Percentiles rank a stretch among this genome's conserved stretches.
Conservation (phyloP, 1,140 invertebrate genomes). For the Lerema accius region DNA sequence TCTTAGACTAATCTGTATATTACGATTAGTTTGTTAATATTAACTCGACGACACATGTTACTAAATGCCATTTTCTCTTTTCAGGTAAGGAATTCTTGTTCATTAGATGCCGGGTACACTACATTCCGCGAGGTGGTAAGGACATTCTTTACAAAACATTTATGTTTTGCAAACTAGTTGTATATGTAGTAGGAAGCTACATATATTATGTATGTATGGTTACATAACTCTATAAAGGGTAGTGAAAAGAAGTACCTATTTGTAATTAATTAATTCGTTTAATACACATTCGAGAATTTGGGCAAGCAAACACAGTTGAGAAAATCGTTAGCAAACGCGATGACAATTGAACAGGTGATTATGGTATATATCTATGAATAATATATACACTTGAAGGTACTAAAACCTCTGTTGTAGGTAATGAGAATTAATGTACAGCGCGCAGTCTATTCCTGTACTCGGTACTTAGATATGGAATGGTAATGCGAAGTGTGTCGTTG, state of each 20-base stretch:
- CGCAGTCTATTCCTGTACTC: constrained; percentile 42
- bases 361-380: too few relatives aligned
- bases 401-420: constrained; percentile 39
- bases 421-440: constrained; percentile 48
- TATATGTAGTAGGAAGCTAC: too few relatives aligned
- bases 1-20: too few relatives aligned
- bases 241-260: too few relatives aligned
- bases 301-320: too few relatives aligned
- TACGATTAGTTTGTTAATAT: too few relatives aligned
- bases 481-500: constrained; percentile 9
- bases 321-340: background rate
- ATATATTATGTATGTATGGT: too few relatives aligned
- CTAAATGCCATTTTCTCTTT: constrained; percentile 49
- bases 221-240: too few relatives aligned
- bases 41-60: constrained; percentile 5
- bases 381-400: constrained; percentile 2
- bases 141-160: constrained; percentile 1
- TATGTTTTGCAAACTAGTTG: background rate
- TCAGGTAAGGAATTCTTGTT: constrained; percentile 51
- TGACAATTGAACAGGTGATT: too few relatives aligned
- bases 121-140: constrained; percentile 14
- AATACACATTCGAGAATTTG: too few relatives aligned
- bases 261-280: too few relatives aligned
- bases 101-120: constrained; percentile 3
- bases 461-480: constrained; percentile 32